A percentile compares a stretch with the other conserved stretches of the same genome.
Conservation (phyloP, 2,797 vertebrate genomes). For the Notamacropus eugenii region DNA sequence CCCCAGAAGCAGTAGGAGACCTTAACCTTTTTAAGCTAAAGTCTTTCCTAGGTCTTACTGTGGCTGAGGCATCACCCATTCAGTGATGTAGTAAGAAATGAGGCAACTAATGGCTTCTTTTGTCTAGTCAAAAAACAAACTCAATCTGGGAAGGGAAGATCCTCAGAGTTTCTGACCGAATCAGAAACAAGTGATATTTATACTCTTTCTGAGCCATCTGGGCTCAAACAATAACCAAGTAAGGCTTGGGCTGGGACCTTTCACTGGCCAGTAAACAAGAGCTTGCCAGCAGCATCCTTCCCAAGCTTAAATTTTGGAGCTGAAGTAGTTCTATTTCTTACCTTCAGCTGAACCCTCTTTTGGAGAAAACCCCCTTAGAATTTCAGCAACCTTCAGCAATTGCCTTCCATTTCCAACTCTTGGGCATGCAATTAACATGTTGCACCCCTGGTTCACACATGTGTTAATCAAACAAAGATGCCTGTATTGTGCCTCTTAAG, state of each 20-base stretch:
- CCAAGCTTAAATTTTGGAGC: neutral
- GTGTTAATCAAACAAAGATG: neutral
- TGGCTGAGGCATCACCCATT: neutral
- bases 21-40: neutral
- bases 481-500: neutral
- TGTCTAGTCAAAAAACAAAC: neutral
- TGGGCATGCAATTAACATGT: neutral
- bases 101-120: neutral
- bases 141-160: neutral
- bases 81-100: neutral
- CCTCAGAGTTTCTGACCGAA: neutral
- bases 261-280: neutral
- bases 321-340: neutral
- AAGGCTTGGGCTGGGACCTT: neutral
- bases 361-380: neutral
- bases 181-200: too few species aligned
- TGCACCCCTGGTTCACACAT: neutral
- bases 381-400: neutral
- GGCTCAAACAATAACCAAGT: neutral
- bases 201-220: neutral
- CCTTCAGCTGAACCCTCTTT: slow-evolving; percentile 8
- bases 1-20: too few species aligned
- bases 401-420: neutral
- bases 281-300: neutral
- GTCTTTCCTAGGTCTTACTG: neutral